Percentiles rank a stretch among this genome's conserved stretches.
These are phyloP conservation scores for Hirundichthys speculiger DNA, from an alignment of 2,113 vertebrate species.

Conservation along the genomic window DNA sequence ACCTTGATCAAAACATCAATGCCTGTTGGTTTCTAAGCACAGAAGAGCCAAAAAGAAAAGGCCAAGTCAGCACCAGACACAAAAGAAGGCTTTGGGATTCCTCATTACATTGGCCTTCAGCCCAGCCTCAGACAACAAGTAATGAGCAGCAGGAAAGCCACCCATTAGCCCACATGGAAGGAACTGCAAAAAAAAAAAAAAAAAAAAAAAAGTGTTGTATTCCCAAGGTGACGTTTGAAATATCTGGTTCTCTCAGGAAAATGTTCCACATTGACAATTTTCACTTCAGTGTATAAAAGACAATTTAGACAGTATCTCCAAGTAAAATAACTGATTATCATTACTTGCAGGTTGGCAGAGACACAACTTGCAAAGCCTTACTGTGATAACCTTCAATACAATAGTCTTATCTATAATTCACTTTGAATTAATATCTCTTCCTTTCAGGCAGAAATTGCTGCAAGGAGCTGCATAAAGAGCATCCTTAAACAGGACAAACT, in stretches of 20 bases:
- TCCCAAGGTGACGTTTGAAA: slow-evolving; percentile 28
- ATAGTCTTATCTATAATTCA: neutral
- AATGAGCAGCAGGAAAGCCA: slow-evolving; percentile 50
- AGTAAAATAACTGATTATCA: slow-evolving; percentile 28
- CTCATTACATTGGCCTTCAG: slow-evolving; percentile 58
- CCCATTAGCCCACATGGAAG: slow-evolving; percentile 56
- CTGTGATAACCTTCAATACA: slow-evolving; percentile 6
- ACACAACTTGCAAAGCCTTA: neutral
- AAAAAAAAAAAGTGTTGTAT: too few species aligned
- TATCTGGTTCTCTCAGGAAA: slow-evolving; percentile 17
- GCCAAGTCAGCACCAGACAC: slow-evolving; percentile 21
- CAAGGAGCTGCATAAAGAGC: too few species aligned
- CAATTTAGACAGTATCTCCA: neutral
- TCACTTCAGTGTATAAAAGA: slow-evolving; percentile 36
- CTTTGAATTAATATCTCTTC: too few species aligned
- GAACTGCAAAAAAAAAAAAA: slow-evolving; percentile 56
- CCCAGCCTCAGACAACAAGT: slow-evolving; percentile 43
- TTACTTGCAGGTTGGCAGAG: neutral
- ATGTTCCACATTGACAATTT: slow-evolving; percentile 17
- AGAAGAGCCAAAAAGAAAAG: slow-evolving; percentile 8
- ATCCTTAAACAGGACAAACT: too few species aligned
- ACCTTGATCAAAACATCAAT: slow-evolving; percentile 6
- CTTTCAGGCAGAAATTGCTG: too few species aligned
- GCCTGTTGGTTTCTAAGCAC: neutral
- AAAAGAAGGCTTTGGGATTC: slow-evolving; percentile 41